These are phyloP conservation scores for Drosophila guanche DNA, from an alignment of 1,140 invertebrate genomes.

Conservation along the genomic window DNA sequence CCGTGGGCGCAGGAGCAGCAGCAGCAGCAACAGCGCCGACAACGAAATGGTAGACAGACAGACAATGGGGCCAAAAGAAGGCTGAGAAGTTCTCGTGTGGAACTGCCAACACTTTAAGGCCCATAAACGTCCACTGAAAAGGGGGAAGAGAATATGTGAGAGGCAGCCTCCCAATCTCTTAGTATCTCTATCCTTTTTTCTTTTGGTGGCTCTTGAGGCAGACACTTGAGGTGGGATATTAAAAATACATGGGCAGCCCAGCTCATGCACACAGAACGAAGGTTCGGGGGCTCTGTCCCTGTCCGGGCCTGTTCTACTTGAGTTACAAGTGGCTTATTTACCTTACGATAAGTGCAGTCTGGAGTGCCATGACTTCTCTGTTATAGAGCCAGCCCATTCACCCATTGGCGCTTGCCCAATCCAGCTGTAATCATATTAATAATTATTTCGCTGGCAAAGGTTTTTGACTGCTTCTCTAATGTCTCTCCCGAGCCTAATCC, in stretches of 20 bases:
- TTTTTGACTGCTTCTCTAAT: conserved; percentile 46
- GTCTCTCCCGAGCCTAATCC: conserved; percentile 65
- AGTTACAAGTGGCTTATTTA: conserved; percentile 81
- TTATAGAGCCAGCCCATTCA: neutral
- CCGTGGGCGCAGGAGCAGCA: conserved; percentile 56
- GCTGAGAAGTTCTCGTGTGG: conserved; percentile 21
- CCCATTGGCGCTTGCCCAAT: neutral
- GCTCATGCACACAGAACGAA: conserved; percentile 14
- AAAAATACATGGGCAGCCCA: conserved; percentile 72
- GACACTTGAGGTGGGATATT: conserved; percentile 77
- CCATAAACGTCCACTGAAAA: conserved; percentile 67
- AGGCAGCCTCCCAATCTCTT: conserved; percentile 21
- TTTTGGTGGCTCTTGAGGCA: conserved; percentile 45
- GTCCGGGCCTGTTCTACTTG: conserved; percentile 51
- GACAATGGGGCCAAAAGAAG: too few species aligned
- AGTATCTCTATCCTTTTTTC: conserved; percentile 13
- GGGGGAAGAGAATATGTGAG: conserved; percentile 46
- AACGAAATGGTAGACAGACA: neutral
- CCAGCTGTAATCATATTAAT: conserved; percentile 69
- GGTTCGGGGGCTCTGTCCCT: conserved; percentile 23
- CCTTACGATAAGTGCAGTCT: conserved; percentile 78
- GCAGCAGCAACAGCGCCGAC: conserved; percentile 37
- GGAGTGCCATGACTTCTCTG: conserved; percentile 69
- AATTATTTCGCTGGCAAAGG: conserved; percentile 61
- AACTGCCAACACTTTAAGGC: conserved; percentile 70